A percentile compares a stretch with the other conserved stretches of the same genome.
These are phyloP conservation scores for Synanthedon andrenaeformis DNA, from an alignment of 2,888 invertebrate species.

Conservation along the genomic window DNA sequence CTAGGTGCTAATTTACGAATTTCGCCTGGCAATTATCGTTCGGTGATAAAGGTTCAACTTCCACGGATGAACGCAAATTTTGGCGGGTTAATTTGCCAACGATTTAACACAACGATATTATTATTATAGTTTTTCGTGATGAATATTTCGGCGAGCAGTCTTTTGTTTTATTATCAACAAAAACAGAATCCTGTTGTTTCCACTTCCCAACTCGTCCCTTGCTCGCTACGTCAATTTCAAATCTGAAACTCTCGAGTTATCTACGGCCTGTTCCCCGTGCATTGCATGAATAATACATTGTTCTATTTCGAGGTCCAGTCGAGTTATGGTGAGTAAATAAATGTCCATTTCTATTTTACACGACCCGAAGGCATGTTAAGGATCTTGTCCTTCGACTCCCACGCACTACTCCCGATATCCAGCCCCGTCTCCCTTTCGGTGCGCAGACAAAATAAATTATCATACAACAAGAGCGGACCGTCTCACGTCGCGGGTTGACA, in stretches of 20 bases:
- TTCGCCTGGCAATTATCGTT: slow-evolving; percentile 25
- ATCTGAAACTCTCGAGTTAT: too few species aligned
- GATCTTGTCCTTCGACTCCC: slow-evolving; percentile 2
- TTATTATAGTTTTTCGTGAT: too few species aligned
- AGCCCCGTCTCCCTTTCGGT: slow-evolving; percentile 1
- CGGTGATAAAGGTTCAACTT: slow-evolving; percentile 20
- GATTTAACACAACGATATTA: too few species aligned
- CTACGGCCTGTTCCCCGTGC: too few species aligned
- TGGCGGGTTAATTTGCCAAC: background rate
- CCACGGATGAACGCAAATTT: slow-evolving; percentile 6
- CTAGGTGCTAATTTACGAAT: slow-evolving; percentile 30
- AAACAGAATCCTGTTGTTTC: too few species aligned
- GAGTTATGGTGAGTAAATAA: background rate
- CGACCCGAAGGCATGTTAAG: background rate
- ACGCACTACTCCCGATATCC: slow-evolving; percentile 1
- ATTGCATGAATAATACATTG: too few species aligned
- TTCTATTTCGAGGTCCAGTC: background rate
- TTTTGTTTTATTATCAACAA: too few species aligned
- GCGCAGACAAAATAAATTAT: slow-evolving; percentile 17
- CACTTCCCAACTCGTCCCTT: too few species aligned
- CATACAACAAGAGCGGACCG: slow-evolving; percentile 13
- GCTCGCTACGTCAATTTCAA: too few species aligned
- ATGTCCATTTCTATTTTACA: background rate
- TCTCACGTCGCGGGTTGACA: slow-evolving; percentile 18
- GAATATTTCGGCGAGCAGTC: too few species aligned